Evolutionary conservation across 2,113 vertebrate species (phyloP).

Genomic region (Noturus placidus): DNA sequence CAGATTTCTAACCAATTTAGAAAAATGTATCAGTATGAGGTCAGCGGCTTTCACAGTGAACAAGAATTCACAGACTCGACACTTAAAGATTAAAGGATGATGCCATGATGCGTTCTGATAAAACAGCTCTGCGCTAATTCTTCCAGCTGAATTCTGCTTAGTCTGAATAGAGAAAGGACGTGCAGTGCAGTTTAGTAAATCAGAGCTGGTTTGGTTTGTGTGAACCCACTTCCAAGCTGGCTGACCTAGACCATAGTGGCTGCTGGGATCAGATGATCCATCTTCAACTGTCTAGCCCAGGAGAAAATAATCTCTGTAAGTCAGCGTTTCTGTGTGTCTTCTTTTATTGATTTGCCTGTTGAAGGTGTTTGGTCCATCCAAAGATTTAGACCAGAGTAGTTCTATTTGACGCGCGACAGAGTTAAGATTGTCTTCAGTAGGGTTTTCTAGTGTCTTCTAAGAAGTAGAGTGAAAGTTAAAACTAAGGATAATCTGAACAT

Average conservation of each 20-base stretch:
- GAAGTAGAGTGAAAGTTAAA: neutral
- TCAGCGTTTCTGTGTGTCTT: conserved; percentile 38
- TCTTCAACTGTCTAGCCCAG: conserved; percentile 69
- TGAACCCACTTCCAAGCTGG: conserved; percentile 64
- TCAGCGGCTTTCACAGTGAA: conserved; percentile 55
- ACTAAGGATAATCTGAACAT: neutral
- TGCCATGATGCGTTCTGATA: conserved; percentile 21
- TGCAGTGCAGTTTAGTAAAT: conserved; percentile 56
- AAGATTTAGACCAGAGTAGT: neutral
- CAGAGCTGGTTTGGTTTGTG: conserved; percentile 26
- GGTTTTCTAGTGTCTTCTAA: neutral
- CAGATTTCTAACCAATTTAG: conserved; percentile 63
- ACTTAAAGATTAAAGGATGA: conserved; percentile 49
- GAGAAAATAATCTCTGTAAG: conserved; percentile 72
- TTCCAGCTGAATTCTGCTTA: conserved; percentile 48
- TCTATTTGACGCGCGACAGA: neutral
- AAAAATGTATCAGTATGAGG: conserved; percentile 20
- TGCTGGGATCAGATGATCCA: conserved; percentile 77
- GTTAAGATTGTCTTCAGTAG: neutral
- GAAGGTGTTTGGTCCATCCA: neutral
- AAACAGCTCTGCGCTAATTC: conserved; percentile 51
- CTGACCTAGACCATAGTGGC: conserved; percentile 59
- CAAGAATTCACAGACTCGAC: conserved; percentile 48
- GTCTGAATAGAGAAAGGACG: conserved; percentile 58
- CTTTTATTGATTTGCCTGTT: neutral